These are phyloP conservation scores for Platysteira castanea DNA, from an alignment of 2,113 vertebrate species.

Conservation along the genomic window DNA sequence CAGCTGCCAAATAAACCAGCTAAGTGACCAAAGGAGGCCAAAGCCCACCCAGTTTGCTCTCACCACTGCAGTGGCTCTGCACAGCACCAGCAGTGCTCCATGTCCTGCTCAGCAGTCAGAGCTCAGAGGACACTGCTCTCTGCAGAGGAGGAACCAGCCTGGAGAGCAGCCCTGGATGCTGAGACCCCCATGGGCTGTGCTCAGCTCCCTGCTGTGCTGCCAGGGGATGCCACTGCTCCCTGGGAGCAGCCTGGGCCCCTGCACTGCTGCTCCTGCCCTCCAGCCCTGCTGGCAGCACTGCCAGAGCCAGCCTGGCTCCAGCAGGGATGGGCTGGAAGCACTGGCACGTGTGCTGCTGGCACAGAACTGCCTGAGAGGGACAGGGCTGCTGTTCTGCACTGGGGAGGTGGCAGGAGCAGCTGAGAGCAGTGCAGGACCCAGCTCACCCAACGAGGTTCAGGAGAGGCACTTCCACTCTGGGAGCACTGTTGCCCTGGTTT, in stretches of 20 bases:
- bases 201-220: not conserved
- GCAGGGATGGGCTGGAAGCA: accelerated
- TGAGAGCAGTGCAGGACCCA: not conserved
- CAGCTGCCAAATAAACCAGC: not conserved
- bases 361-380: not conserved
- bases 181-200: accelerated
- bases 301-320: not conserved
- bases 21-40: not conserved
- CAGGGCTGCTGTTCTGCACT: accelerated
- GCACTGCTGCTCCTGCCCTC: not conserved
- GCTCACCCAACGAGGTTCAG: not conserved
- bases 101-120: not conserved
- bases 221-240: not conserved
- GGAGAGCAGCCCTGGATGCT: not conserved
- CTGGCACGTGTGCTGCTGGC: accelerated
- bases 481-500: no score
- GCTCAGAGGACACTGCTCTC: not conserved
- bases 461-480: not conserved
- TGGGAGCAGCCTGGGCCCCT: not conserved
- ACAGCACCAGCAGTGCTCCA: not conserved
- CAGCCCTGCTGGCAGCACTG: not conserved
- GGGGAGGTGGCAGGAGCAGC: not conserved
- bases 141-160: not conserved
- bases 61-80: accelerated
- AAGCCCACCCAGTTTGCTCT: not conserved